phyloP scores from a whole-genome alignment of 2,797 vertebrate species.

The Gambusia yucatana region DNA sequence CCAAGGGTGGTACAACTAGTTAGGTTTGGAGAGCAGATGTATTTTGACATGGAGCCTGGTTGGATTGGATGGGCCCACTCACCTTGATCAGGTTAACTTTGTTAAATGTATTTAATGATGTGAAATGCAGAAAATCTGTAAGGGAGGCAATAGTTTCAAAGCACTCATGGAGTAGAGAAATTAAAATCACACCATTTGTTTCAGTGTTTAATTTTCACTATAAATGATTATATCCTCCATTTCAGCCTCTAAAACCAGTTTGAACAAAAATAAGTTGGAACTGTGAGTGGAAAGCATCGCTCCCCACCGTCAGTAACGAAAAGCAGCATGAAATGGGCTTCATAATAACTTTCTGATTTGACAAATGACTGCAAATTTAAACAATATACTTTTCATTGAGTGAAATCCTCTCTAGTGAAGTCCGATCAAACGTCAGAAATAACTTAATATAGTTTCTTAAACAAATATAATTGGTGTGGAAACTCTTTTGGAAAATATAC shows the following conservation, averaged over 20 bases:
- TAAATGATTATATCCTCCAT: slow-evolving; percentile 63
- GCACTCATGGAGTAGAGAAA: background rate
- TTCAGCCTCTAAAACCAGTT: slow-evolving; percentile 52
- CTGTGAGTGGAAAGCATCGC: slow-evolving; percentile 32
- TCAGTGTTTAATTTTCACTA: slow-evolving; percentile 66
- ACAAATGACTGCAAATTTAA: slow-evolving; percentile 22
- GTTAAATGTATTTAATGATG: background rate
- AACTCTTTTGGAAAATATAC: slow-evolving; percentile 49
- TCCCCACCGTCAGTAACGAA: slow-evolving; percentile 55
- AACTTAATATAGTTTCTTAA: slow-evolving; percentile 72
- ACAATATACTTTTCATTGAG: slow-evolving; percentile 17
- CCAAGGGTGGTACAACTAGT: background rate
- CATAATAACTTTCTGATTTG: slow-evolving; percentile 24
- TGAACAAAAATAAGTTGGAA: slow-evolving; percentile 50
- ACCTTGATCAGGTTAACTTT: background rate
- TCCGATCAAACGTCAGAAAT: slow-evolving; percentile 59
- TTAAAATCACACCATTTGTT: slow-evolving; percentile 15
- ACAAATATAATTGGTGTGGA: slow-evolving; percentile 63
- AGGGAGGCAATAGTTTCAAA: background rate
- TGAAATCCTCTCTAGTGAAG: slow-evolving; percentile 24
- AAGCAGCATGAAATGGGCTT: slow-evolving; percentile 64
- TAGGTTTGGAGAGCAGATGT: background rate
- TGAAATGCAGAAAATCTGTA: background rate
- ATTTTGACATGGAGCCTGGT: background rate
- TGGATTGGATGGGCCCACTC: background rate